Evolutionary conservation across 2,888 invertebrate species (phyloP), one percentile per base, ranked within the genome.

Genomic region (Subacronicta megacephala): DNA sequence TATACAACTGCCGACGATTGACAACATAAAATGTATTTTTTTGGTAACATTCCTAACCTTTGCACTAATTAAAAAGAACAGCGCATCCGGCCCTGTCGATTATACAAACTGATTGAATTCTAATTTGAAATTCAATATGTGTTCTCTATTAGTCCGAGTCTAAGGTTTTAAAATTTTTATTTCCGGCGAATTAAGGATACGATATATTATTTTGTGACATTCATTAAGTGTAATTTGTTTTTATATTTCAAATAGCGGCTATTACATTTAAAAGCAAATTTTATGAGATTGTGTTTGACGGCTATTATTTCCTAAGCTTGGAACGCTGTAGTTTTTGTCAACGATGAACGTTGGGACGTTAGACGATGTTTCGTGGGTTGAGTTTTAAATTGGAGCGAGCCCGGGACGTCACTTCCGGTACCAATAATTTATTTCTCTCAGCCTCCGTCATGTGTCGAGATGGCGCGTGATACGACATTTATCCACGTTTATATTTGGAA

Each of bases 341-440:
- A 62, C 71, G 66, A 38, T 67, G 68, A 63, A 53, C 58, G 50
- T 58, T 40, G 67, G 69, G 62, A 60, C 73, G 75, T 64, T 62
- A 78, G 71, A 66, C 70, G 78, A 75, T 70, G 80, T 72, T 74
- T 80, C 81, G 84, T 83, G 83, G 80, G 79, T 80, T 77, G 84
- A 86, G 84, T 90, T 83, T 90, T 88, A 92, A 93, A 93, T 90
- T 90, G 90, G 92, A 92, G 88, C 93, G 83, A 85, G 87, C 78
- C 76, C 78, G 88, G 83, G 85, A 92, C 93, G 93, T 93, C 93
- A 93, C 89, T 93, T 93, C 93, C 93, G 92, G 91, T 92, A 85
- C 84, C 88, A 90, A 93, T 93, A 90, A 92, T 90, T 93, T 92
- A 92, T 90, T 90, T 89, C 88, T 89, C 89, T 86, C 87, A 87